phyloP scores from a whole-genome alignment of 2,797 vertebrate species.

The Phoxinus dragarum region DNA sequence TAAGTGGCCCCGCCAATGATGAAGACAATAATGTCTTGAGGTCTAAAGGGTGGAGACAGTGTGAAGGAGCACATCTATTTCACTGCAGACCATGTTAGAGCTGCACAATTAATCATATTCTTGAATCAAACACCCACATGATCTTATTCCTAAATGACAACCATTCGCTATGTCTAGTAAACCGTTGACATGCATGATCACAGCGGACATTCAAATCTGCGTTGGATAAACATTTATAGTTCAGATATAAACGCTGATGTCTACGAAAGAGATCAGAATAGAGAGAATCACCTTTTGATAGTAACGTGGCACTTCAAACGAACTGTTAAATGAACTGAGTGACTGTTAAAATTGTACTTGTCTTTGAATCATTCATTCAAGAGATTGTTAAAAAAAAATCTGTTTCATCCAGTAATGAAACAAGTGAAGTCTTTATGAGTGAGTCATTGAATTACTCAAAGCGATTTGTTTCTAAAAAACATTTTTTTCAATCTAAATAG shows the following conservation, averaged over 20 bases:
- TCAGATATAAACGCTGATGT: background rate
- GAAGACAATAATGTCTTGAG: conserved; percentile 94
- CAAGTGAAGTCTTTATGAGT: background rate
- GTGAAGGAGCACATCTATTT: background rate
- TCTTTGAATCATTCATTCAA: background rate
- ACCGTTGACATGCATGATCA: background rate
- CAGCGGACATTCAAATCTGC: background rate
- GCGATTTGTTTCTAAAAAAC: background rate
- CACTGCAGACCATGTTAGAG: background rate
- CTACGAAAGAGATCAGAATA: background rate
- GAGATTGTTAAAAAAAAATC: background rate
- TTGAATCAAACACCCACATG: background rate
- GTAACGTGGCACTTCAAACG: background rate
- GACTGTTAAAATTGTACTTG: background rate
- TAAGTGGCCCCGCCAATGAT: conserved; percentile 92
- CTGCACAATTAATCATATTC: background rate
- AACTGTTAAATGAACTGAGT: background rate
- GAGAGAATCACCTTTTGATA: background rate
- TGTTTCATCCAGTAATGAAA: background rate
- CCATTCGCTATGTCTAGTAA: too few species aligned
- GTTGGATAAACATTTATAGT: background rate
- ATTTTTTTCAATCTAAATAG: background rate
- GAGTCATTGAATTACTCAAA: background rate
- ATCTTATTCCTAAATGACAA: background rate
- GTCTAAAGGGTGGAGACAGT: conserved; percentile 73